phyloP scores from a whole-genome alignment of 1,140 invertebrate species.

The Dreissena rostriformis region DNA sequence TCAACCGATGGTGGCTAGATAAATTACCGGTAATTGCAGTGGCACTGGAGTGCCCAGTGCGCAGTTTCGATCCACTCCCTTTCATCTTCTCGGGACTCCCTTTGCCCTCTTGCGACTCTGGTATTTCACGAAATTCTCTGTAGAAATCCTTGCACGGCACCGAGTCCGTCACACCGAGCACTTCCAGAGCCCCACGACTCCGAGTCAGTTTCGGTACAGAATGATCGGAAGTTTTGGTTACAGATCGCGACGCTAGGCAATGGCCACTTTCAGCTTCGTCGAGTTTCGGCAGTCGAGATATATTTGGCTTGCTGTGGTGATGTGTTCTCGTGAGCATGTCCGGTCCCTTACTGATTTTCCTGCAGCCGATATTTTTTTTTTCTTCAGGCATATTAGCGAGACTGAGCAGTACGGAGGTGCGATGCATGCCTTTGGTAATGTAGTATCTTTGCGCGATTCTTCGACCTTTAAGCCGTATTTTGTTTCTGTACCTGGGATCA shows the following conservation, averaged over 20 bases:
- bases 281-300: neutral
- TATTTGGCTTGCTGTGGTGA: neutral
- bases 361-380: neutral
- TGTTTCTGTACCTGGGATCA: constrained; percentile 47
- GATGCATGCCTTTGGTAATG: constrained; percentile 5
- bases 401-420: neutral
- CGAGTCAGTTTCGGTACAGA: neutral
- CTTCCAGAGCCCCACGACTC: constrained; percentile 6
- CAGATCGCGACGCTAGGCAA: neutral
- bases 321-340: neutral
- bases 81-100: neutral
- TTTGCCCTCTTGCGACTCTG: neutral
- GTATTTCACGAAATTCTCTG: neutral
- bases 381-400: neutral
- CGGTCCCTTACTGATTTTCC: neutral
- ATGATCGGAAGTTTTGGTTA: neutral
- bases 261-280: neutral
- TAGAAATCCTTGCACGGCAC: constrained; percentile 42
- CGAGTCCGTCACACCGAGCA: constrained; percentile 41
- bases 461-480: constrained; percentile 30
- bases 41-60: neutral
- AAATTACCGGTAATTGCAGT: neutral
- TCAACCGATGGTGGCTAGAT: neutral
- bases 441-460: constrained; percentile 39
- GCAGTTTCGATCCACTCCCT: neutral